Base-by-base conservation (phyloP, 2,797 vertebrate species). In the Anguilla pacifica region DNA sequence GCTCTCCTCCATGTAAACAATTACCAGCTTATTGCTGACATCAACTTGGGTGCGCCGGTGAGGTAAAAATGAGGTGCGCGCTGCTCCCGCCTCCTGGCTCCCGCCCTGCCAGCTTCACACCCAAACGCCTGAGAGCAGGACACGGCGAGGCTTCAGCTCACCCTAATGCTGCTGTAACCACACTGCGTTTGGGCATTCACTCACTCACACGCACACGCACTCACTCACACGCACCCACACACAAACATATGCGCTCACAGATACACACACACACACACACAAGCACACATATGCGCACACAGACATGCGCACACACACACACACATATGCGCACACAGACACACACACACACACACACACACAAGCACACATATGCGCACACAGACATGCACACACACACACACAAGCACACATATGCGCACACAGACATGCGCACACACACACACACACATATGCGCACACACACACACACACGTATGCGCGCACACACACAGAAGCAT, bases 1-100 rank as follows among this genome's bases (percentile, higher is more conserved):
- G 86, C 83, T 87, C 88, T 89, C 82, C 83, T 89, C 87, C 84
- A 59, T 87, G 86, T 90, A 87, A 91, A 90, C 89, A 90, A 90
- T 91, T 88, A 89, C 55, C 70, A 82, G 89, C 86, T 83, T 88
- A 89, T 90, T 89, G 89, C 91, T 89, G 88, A 90, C 89, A 90
- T 86, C 81, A 85, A 91, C 88, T 88, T 86, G 77, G 89, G 88
- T 84, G 82, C 88, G 88, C 87, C 53, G 28, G 72, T 88, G 88
- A 88, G 89, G 89, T 88, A 81, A 86, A 89, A 90, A 83, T 86
- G 77, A 86, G 86, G 64, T 25, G 82, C 3, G 28, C 17, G 55
- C 51, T 4, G 28, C 17, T 19, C 28, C 46, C 82, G 15, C 53
- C 25, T 57, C 22, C 53, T 17, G 82, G 2, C 25, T 57, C 25